Evolutionary conservation across 1,140 invertebrate species (phyloP).

Genomic region (Procambarus virginalis): DNA sequence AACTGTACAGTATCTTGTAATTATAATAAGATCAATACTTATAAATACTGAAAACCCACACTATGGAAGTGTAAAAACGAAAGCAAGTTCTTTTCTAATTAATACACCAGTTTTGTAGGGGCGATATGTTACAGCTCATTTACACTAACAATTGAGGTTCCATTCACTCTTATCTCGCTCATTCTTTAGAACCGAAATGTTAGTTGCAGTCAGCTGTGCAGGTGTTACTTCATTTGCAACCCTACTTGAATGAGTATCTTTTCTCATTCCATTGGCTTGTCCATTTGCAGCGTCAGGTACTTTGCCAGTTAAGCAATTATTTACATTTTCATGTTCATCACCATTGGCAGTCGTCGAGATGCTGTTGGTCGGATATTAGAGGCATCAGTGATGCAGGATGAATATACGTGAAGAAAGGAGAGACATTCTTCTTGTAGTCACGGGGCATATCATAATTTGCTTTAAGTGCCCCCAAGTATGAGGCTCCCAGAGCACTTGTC

Average conservation of each 20-base stretch:
- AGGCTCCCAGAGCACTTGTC: constrained; percentile 52
- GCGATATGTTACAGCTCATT: neutral
- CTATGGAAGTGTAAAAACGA: neutral
- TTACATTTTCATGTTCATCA: neutral
- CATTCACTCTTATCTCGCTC: neutral
- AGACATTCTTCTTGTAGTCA: constrained; percentile 48
- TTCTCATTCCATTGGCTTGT: neutral
- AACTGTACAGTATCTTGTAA: too few relatives aligned
- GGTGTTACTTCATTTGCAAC: neutral
- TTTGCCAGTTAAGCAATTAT: neutral
- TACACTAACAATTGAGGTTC: neutral
- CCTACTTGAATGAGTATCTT: neutral
- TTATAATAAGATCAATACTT: too few relatives aligned
- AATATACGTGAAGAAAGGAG: constrained; percentile 25
- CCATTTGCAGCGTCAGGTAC: neutral
- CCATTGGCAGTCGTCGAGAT: neutral
- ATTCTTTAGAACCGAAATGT: neutral
- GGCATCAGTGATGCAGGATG: constrained; percentile 1
- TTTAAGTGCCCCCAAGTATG: constrained; percentile 39
- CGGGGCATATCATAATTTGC: constrained; percentile 39
- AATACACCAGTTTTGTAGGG: neutral
- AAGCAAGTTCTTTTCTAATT: neutral
- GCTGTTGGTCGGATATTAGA: neutral
- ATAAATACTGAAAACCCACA: neutral
- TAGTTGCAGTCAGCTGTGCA: neutral